Evolutionary conservation across 1,140 invertebrate species (phyloP).

Genomic region (Ylistrum balloti): DNA sequence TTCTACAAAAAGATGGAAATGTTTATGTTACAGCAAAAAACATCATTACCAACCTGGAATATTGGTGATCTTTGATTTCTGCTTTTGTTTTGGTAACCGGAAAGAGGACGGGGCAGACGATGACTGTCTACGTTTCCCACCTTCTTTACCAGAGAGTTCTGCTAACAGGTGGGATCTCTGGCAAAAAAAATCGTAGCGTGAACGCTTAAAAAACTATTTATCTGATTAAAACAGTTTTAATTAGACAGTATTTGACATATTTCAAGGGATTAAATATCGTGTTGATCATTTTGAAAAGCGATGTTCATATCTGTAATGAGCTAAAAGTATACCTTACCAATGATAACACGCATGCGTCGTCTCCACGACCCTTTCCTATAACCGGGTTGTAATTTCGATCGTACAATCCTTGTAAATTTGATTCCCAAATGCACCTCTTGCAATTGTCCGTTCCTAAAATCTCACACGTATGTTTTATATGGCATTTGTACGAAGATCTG

Average conservation of each 20-base stretch:
- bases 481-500: constrained; percentile 15
- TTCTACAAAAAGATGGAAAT: no score
- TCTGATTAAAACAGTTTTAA: no score
- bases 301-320: no score
- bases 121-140: background rate
- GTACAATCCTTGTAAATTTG: background rate
- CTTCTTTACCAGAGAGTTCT: background rate
- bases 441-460: background rate
- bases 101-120: background rate
- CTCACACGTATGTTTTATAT: constrained; percentile 11
- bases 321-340: background rate
- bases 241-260: no score
- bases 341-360: background rate
- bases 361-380: background rate
- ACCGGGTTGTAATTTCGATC: background rate
- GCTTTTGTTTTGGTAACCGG: background rate
- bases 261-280: no score
- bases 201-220: no score
- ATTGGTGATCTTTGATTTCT: background rate
- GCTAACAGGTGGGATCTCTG: background rate
- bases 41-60: background rate
- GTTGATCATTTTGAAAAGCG: no score
- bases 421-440: background rate
- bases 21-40: no score
- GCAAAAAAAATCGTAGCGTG: no score